Evolutionary conservation across 2,113 vertebrate genomes (phyloP).

Genomic region (Acinonyx jubatus): DNA sequence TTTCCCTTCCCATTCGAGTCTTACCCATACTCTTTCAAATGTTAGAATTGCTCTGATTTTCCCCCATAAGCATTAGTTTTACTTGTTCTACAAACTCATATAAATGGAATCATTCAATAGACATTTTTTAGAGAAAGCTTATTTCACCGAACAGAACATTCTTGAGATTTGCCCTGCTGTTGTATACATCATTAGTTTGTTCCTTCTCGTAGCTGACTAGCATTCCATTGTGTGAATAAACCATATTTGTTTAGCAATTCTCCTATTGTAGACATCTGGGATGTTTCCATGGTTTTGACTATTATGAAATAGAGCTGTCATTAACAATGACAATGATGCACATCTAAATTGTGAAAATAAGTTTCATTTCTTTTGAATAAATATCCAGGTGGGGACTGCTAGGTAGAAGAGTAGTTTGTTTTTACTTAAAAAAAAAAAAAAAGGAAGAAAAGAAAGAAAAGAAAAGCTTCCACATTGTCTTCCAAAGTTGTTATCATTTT

Average conservation of each 20-base stretch:
- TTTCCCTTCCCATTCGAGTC: background rate
- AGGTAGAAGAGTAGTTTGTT: background rate
- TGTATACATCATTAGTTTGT: background rate
- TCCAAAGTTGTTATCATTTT: background rate
- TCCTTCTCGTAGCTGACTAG: background rate
- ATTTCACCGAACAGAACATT: background rate
- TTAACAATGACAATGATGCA: background rate
- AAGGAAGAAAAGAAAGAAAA: background rate
- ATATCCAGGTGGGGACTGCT: background rate
- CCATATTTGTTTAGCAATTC: background rate
- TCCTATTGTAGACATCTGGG: background rate
- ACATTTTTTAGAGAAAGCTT: background rate
- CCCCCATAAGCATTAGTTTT: background rate
- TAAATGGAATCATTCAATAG: background rate
- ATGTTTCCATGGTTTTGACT: background rate
- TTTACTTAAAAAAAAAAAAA: background rate
- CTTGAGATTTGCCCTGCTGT: background rate
- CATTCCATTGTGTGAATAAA: background rate
- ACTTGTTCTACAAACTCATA: background rate
- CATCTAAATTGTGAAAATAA: background rate
- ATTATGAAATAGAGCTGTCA: background rate
- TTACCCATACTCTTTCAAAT: background rate
- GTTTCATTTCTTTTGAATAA: background rate
- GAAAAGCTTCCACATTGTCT: background rate
- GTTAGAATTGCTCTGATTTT: background rate